phyloP scores from a whole-genome alignment of 2,797 vertebrate species.

The Aldrovandia affinis region DNA sequence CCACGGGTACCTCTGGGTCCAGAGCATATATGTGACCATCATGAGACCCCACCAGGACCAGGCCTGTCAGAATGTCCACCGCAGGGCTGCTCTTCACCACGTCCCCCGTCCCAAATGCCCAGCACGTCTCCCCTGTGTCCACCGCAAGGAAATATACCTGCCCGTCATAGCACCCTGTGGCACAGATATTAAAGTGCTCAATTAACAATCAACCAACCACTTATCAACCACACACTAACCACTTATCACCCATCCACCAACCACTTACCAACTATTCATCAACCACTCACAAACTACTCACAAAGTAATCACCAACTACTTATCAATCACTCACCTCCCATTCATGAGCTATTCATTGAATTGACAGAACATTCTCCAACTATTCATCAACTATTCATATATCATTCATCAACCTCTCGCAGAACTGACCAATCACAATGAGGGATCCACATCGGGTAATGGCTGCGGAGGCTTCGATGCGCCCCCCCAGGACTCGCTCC shows the following conservation, averaged over 20 bases:
- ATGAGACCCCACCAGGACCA: conserved; percentile 88
- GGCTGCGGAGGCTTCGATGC: conserved; percentile 90
- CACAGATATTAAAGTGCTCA: not conserved
- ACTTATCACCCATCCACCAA: not conserved
- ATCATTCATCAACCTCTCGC: not conserved
- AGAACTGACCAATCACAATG: conserved; percentile 83
- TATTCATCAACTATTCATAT: not conserved
- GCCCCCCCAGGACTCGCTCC: conserved; percentile 86
- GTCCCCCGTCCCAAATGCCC: conserved; percentile 84
- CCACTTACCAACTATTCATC: not conserved
- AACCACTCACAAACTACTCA: not conserved
- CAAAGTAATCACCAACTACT: not conserved
- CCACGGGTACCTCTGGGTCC: conserved; percentile 79
- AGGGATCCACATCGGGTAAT: conserved; percentile 82
- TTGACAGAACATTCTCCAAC: not conserved
- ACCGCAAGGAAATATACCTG: conserved; percentile 82
- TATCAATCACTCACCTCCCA: not conserved
- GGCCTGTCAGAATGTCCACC: conserved; percentile 79
- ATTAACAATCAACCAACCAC: not conserved
- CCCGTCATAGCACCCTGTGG: conserved; percentile 88
- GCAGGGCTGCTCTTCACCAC: conserved; percentile 87
- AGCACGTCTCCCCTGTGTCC: conserved; percentile 77
- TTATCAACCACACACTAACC: not conserved
- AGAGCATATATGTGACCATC: conserved; percentile 88
- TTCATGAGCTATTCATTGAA: not conserved